phyloP scores from a whole-genome alignment of 2,113 vertebrate genomes.

The Irena cyanogastra region DNA sequence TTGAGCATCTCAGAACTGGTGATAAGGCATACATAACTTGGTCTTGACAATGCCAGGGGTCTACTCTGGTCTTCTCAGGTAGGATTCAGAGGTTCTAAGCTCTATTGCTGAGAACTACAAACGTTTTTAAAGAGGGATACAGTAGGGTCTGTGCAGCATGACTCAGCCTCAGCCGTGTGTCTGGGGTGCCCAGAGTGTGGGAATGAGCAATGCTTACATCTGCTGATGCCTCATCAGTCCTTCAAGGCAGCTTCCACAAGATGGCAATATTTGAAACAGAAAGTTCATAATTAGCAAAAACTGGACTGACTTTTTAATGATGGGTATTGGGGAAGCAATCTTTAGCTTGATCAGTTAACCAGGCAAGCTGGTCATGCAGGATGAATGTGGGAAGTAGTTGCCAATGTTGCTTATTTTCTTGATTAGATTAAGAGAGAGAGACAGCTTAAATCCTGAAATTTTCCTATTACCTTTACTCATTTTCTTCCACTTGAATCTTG shows the following conservation, averaged over 20 bases:
- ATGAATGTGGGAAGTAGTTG: not conserved
- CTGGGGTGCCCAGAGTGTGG: not conserved
- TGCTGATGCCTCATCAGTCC: not conserved
- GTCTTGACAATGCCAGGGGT: not conserved
- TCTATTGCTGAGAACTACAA: not conserved
- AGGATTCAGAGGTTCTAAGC: not conserved
- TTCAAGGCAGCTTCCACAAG: constrained; percentile 11
- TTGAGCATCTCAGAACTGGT: not conserved
- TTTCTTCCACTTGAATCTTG: not conserved
- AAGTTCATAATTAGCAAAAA: not conserved
- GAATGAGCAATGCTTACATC: not conserved
- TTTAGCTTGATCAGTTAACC: not conserved
- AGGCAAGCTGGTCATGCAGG: not conserved
- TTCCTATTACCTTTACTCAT: not conserved
- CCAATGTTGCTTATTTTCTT: not conserved
- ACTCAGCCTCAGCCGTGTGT: not conserved
- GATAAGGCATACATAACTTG: not conserved
- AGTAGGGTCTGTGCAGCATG: not conserved
- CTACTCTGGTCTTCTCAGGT: not conserved
- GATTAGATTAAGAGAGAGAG: not conserved
- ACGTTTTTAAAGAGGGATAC: accelerated
- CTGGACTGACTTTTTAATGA: not conserved
- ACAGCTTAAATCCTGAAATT: not conserved
- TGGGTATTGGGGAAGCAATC: not conserved
- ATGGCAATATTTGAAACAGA: constrained; percentile 15